Percentiles rank a stretch among this genome's conserved stretches.
phyloP scores from a whole-genome alignment of 2,113 vertebrate species.

The Charina bottae region DNA sequence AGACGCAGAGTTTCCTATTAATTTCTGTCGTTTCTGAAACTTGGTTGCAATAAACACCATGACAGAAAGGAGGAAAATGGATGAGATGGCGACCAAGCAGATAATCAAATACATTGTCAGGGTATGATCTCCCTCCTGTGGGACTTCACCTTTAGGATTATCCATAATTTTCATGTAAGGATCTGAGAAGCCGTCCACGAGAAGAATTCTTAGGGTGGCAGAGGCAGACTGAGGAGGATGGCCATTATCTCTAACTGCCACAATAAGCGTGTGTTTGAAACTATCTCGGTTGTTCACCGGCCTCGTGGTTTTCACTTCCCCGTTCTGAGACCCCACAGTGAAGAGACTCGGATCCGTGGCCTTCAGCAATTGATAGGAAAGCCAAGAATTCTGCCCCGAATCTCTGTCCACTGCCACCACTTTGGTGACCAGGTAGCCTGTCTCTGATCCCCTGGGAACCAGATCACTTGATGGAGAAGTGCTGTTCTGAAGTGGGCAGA shows the following conservation, averaged over 20 bases:
- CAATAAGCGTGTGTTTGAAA: slow-evolving; percentile 74
- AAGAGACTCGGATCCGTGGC: too few relatives aligned
- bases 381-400: slow-evolving; percentile 61
- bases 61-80: neutral
- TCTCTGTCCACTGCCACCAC: slow-evolving; percentile 53
- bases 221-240: slow-evolving; percentile 77
- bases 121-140: neutral
- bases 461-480: slow-evolving; percentile 36
- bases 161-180: too few relatives aligned
- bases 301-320: slow-evolving; percentile 19
- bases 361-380: too few relatives aligned
- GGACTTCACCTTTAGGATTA: neutral
- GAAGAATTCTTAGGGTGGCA: slow-evolving; percentile 41
- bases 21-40: neutral
- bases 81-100: neutral
- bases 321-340: slow-evolving; percentile 65
- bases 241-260: slow-evolving; percentile 78
- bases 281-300: slow-evolving; percentile 53
- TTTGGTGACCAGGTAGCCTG: slow-evolving; percentile 32
- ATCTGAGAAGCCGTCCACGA: neutral
- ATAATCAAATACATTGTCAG: neutral
- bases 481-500: slow-evolving; percentile 54
- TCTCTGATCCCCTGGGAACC: slow-evolving; percentile 28
- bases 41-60: neutral
- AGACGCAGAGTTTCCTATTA: neutral